Evolutionary conservation across 2,797 vertebrate species (phyloP).

Genomic region (Liasis olivaceus): DNA sequence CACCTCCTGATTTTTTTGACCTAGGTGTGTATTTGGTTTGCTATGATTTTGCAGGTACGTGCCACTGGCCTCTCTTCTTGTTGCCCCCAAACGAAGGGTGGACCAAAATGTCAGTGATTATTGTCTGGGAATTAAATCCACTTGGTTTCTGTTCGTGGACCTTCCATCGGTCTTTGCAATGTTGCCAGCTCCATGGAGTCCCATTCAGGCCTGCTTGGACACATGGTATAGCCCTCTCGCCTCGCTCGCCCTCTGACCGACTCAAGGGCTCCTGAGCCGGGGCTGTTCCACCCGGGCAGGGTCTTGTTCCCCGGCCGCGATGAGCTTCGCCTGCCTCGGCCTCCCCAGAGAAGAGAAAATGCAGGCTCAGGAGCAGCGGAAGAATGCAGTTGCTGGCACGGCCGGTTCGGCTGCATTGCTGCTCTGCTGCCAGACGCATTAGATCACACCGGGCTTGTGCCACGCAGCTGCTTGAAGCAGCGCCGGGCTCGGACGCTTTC

Average conservation of each 20-base stretch:
- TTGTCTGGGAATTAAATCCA: not conserved
- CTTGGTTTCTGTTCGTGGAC: not conserved
- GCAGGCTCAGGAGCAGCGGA: not conserved
- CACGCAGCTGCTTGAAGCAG: not conserved
- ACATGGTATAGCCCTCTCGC: not conserved
- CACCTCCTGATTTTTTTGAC: not conserved
- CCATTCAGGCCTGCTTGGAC: not conserved
- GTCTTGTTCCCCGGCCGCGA: not conserved
- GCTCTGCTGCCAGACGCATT: not conserved
- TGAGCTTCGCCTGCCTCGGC: not conserved
- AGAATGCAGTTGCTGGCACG: not conserved
- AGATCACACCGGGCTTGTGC: not conserved
- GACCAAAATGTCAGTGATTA: too few relatives aligned
- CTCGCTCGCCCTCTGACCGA: not conserved
- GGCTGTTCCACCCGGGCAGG: not conserved
- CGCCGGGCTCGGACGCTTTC: not conserved
- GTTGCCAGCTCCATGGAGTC: not conserved
- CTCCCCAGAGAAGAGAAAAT: not conserved
- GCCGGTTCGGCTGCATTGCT: constrained; percentile 14
- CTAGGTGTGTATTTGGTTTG: not conserved
- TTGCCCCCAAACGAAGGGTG: not conserved
- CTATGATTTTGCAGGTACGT: not conserved
- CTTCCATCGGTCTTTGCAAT: not conserved
- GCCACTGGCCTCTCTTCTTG: not conserved
- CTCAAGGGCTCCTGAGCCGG: too few relatives aligned